Conservation (phyloP, 2,797 vertebrate genomes). For the Premnoplex brunnescens region DNA sequence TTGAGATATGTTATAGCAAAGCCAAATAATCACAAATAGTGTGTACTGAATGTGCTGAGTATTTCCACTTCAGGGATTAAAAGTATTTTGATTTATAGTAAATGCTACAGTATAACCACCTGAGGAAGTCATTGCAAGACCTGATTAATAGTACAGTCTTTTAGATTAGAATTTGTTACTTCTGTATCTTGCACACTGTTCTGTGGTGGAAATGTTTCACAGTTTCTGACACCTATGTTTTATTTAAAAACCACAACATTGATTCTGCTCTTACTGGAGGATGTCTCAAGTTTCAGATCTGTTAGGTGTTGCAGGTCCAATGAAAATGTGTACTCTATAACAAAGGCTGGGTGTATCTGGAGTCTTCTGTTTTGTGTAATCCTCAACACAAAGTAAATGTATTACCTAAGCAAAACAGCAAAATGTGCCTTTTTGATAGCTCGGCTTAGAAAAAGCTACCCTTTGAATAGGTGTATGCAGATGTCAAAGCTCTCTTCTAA, state of each 20-base stretch:
- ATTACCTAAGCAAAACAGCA: neutral
- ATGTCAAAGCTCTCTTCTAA: neutral
- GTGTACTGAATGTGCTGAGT: neutral
- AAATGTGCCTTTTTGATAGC: neutral
- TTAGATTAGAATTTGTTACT: neutral
- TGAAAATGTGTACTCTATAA: neutral
- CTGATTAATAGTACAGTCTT: neutral
- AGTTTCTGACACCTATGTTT: neutral
- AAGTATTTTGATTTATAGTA: neutral
- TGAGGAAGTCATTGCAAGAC: neutral
- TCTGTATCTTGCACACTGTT: neutral
- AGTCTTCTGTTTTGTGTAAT: neutral
- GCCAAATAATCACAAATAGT: neutral
- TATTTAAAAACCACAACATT: neutral
- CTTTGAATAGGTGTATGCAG: neutral
- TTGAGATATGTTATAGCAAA: neutral
- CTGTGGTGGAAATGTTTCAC: neutral
- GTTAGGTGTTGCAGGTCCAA: neutral
- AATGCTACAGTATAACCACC: neutral
- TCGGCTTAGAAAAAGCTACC: neutral
- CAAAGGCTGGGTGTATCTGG: neutral
- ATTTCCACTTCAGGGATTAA: neutral
- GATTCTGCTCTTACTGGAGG: neutral
- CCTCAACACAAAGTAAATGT: neutral
- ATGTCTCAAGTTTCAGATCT: neutral